Percentiles rank a stretch among this genome's conserved stretches.
These are phyloP conservation scores for Diceros bicornis DNA, from an alignment of 2,797 vertebrate genomes.

Conservation along the genomic window DNA sequence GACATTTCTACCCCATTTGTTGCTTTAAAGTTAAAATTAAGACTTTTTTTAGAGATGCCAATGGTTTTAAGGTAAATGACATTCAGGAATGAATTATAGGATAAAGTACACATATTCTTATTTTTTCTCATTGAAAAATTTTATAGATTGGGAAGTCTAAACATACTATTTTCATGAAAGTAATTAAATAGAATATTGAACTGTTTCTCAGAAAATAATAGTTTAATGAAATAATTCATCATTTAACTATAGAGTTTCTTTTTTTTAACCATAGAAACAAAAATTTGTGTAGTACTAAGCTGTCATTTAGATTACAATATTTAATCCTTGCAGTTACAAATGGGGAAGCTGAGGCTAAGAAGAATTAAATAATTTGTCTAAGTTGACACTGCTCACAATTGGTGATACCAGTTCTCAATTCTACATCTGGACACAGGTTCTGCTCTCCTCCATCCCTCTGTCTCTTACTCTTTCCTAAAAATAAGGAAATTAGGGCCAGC, in stretches of 20 bases:
- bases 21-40: constrained; percentile 31
- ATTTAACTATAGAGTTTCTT: neutral
- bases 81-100: neutral
- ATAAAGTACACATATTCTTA: neutral
- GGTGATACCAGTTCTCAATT: neutral
- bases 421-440: neutral
- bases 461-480: neutral
- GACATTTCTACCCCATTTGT: neutral
- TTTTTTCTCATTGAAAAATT: neutral
- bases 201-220: neutral
- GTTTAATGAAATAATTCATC: neutral
- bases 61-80: neutral
- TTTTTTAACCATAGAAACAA: neutral
- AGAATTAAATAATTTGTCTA: neutral
- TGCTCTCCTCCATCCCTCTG: neutral
- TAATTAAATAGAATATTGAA: neutral
- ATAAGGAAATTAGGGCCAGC: neutral
- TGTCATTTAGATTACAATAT: neutral
- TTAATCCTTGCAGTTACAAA: neutral
- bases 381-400: neutral
- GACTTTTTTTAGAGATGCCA: neutral
- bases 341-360: neutral
- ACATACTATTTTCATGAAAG: neutral
- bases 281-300: neutral
- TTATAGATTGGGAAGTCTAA: neutral